Percentiles rank a stretch among this genome's conserved stretches.
These are phyloP conservation scores for Drosophila micromelanica DNA, from an alignment of 1,140 invertebrate species.

Conservation along the genomic window DNA sequence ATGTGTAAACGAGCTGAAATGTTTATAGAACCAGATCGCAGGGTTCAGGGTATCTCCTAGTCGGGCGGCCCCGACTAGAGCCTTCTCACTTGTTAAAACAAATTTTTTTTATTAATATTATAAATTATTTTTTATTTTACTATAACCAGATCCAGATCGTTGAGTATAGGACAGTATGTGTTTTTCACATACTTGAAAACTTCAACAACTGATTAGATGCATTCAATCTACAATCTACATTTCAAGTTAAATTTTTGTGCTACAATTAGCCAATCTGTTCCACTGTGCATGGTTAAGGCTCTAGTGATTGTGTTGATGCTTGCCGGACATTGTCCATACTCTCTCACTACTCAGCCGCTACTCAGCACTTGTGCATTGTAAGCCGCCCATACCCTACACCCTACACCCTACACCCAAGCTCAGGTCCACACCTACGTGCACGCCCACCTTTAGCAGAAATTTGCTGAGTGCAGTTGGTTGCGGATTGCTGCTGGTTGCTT, in stretches of 20 bases:
- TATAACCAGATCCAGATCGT: too few relatives aligned
- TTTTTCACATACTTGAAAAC: too few relatives aligned
- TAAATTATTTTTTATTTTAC: too few relatives aligned
- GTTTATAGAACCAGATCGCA: too few relatives aligned
- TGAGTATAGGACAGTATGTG: too few relatives aligned
- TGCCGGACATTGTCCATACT: conserved; percentile 55
- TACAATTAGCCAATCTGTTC: background rate
- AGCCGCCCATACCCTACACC: conserved; percentile 11
- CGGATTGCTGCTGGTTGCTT: conserved; percentile 28
- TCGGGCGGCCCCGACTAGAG: too few relatives aligned
- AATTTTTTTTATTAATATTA: too few relatives aligned
- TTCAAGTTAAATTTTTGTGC: background rate
- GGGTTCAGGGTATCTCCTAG: too few relatives aligned
- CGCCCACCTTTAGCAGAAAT: conserved; percentile 64
- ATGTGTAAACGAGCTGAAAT: too few relatives aligned
- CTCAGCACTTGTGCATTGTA: conserved; percentile 36
- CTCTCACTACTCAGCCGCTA: conserved; percentile 13
- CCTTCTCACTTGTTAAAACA: too few relatives aligned
- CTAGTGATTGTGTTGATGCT: conserved; percentile 58
- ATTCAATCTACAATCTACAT: too few relatives aligned
- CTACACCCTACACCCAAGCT: conserved; percentile 14
- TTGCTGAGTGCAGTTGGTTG: conserved; percentile 72
- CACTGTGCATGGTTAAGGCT: conserved; percentile 24
- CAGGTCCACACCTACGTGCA: conserved; percentile 21
- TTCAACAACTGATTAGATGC: too few relatives aligned